Evolutionary conservation across 2,888 invertebrate species (phyloP).

Genomic region (Graphium colonna): DNA sequence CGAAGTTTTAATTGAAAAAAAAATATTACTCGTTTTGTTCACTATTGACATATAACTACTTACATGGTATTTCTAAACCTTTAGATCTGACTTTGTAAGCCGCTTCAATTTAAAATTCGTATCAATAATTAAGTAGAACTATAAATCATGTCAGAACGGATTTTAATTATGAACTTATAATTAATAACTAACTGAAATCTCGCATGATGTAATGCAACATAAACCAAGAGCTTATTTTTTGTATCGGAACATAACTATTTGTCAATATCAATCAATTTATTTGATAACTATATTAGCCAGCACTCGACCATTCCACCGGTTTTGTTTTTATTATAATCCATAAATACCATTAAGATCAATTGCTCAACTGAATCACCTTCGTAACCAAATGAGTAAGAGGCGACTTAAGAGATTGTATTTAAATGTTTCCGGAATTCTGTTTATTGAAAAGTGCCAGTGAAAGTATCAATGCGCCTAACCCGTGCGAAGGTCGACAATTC

Average conservation of each 20-base stretch:
- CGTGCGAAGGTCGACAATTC: conserved; percentile 47
- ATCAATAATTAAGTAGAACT: neutral
- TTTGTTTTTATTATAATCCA: conserved; percentile 15
- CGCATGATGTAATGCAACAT: neutral
- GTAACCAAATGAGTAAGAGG: conserved; percentile 52
- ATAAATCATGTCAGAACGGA: neutral
- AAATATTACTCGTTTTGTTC: neutral
- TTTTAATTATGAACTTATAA: neutral
- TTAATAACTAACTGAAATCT: neutral
- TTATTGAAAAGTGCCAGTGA: conserved; percentile 58
- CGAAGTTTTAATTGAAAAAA: neutral
- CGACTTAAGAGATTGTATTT: conserved; percentile 52
- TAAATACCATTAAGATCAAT: conserved; percentile 30
- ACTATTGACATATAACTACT: neutral
- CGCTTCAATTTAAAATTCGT: neutral
- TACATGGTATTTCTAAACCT: too few relatives aligned
- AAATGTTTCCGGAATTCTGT: conserved; percentile 61
- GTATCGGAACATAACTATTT: conserved; percentile 12
- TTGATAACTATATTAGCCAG: conserved; percentile 4
- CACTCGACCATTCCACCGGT: conserved; percentile 1
- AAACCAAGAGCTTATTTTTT: neutral
- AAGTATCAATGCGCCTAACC: conserved; percentile 48
- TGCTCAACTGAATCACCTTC: conserved; percentile 56
- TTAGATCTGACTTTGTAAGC: too few relatives aligned
- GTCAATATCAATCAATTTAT: conserved; percentile 25